These are phyloP conservation scores for Fulmarus glacialis DNA, from an alignment of 2,113 vertebrate species.

Conservation along the genomic window DNA sequence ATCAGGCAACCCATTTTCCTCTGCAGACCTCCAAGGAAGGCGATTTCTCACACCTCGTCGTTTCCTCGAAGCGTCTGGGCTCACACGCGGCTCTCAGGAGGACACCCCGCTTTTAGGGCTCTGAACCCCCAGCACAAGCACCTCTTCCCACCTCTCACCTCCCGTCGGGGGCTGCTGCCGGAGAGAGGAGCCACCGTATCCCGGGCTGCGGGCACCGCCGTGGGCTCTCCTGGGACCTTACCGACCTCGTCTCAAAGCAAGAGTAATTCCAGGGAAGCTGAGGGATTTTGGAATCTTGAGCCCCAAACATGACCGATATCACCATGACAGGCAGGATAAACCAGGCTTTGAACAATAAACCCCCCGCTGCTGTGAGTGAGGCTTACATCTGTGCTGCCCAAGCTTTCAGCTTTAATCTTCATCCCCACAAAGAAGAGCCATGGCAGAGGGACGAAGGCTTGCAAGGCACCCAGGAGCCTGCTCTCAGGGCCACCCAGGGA, in stretches of 20 bases:
- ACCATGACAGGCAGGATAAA: not conserved
- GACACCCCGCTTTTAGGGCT: not conserved
- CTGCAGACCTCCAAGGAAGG: not conserved
- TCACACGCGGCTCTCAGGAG: not conserved
- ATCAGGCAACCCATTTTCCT: not conserved
- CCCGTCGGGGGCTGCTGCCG: not conserved
- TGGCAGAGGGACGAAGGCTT: not conserved
- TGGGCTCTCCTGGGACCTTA: not conserved
- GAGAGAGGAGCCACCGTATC: not conserved
- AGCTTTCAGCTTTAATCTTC: not conserved
- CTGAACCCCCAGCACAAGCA: not conserved
- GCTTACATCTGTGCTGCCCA: not conserved
- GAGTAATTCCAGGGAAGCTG: not conserved
- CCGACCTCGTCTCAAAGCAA: not conserved
- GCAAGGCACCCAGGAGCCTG: not conserved
- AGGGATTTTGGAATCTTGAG: not conserved
- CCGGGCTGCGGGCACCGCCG: not conserved
- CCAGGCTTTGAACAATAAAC: not conserved
- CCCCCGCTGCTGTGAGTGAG: not conserved
- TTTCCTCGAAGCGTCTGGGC: not conserved
- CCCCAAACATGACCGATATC: not conserved
- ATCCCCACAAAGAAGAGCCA: not conserved
- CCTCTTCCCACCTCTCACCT: not conserved
- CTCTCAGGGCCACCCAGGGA: not conserved
- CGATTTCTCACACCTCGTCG: not conserved